phyloP scores from a whole-genome alignment of 1,140 invertebrate genomes.

The Pygmarrhopalites habei region DNA sequence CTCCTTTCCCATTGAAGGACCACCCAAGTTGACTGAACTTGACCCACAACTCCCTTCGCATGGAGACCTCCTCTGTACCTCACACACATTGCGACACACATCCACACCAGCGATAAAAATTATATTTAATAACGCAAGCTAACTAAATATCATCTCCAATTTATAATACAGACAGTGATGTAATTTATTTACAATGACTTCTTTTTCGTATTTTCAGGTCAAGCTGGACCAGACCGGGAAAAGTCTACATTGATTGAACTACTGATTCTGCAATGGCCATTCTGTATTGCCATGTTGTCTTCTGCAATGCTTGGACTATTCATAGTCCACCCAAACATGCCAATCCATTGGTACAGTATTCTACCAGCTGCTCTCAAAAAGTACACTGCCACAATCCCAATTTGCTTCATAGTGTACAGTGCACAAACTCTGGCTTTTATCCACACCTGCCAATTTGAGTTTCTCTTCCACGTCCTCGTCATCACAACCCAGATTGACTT shows the following conservation, averaged over 20 bases:
- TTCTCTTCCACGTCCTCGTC: background rate
- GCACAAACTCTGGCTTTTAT: background rate
- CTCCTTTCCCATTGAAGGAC: no score
- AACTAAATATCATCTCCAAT: no score
- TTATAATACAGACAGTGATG: no score
- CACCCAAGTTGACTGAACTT: no score
- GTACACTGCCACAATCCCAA: background rate
- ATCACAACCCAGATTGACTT: background rate
- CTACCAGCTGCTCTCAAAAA: background rate
- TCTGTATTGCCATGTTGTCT: background rate
- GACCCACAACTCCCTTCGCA: no score
- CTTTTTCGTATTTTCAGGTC: no score
- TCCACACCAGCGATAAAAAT: no score
- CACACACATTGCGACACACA: no score
- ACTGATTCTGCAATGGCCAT: background rate
- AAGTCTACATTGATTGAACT: background rate
- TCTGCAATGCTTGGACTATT: background rate
- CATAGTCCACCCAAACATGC: background rate
- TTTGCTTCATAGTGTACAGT: background rate
- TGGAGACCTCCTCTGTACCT: no score
- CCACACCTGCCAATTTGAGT: background rate
- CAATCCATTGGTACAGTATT: background rate
- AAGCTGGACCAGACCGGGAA: background rate
- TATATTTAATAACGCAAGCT: no score
- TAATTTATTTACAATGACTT: no score